These are phyloP conservation scores for Crenuchus spilurus DNA, from an alignment of 2,797 vertebrate genomes.

Conservation along the genomic window DNA sequence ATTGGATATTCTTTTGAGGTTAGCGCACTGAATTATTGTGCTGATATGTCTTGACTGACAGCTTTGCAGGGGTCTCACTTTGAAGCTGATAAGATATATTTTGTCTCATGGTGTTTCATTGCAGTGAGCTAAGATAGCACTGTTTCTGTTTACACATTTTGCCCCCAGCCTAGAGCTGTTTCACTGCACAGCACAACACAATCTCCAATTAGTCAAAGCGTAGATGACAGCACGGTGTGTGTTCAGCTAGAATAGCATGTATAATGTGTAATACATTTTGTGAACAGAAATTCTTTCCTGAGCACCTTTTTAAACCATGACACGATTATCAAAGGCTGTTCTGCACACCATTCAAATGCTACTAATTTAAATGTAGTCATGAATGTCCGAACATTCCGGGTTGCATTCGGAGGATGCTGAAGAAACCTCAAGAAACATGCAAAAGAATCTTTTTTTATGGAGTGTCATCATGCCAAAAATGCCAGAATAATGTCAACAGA, in stretches of 20 bases:
- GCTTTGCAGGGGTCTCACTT: slow-evolving; percentile 22
- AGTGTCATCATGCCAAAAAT: too few species aligned
- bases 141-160: slow-evolving; percentile 23
- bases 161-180: background rate
- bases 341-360: background rate
- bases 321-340: background rate
- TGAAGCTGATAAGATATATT: slow-evolving; percentile 37
- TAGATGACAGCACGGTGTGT: background rate
- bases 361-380: too few species aligned
- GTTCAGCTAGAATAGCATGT: background rate
- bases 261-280: background rate
- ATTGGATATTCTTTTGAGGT: slow-evolving; percentile 37
- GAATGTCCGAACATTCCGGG: background rate
- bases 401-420: background rate
- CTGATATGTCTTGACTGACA: slow-evolving; percentile 28
- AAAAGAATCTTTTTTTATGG: too few species aligned
- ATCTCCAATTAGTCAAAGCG: slow-evolving; percentile 4
- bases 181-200: slow-evolving; percentile 4
- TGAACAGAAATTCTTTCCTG: background rate
- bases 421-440: background rate
- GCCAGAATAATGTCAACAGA: too few species aligned
- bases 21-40: background rate
- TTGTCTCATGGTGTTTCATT: background rate
- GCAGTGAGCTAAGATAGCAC: background rate
- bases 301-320: background rate